Conservation (phyloP, 2,888 invertebrate genomes). For the Diarsia rubi region DNA sequence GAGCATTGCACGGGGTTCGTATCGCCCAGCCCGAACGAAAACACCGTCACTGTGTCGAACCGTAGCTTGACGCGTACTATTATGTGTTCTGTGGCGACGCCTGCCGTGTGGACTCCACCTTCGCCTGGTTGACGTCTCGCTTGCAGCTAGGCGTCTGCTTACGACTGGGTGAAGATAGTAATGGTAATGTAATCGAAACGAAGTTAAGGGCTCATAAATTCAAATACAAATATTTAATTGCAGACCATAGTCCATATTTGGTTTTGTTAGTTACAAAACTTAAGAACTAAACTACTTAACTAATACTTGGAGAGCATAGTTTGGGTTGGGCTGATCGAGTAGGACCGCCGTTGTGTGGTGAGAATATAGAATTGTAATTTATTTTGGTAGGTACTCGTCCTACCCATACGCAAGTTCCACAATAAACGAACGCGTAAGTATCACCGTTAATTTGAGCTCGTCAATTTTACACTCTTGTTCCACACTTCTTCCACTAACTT, state of each 20-base stretch:
- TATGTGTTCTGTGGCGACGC: no score
- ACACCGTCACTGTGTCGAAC: neutral
- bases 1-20: neutral
- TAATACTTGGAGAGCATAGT: neutral
- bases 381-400: neutral
- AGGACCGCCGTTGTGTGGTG: neutral
- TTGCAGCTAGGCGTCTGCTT: no score
- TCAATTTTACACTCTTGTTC: conserved; percentile 88
- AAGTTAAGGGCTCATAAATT: no score
- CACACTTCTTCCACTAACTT: conserved; percentile 94
- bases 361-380: neutral
- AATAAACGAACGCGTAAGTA: neutral
- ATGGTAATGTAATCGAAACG: no score
- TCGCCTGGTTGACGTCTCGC: neutral
- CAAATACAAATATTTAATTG: no score
- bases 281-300: no score
- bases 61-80: no score
- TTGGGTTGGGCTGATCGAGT: neutral
- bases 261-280: no score
- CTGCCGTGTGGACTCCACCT: neutral
- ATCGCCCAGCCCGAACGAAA: neutral
- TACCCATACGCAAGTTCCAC: neutral
- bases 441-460: conserved; percentile 39
- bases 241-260: no score
- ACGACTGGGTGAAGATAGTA: no score